A percentile compares a stretch with the other conserved stretches of the same genome.
Conservation (phyloP, 92 coral and sea anemone species). For the Heliopora coerulea region DNA sequence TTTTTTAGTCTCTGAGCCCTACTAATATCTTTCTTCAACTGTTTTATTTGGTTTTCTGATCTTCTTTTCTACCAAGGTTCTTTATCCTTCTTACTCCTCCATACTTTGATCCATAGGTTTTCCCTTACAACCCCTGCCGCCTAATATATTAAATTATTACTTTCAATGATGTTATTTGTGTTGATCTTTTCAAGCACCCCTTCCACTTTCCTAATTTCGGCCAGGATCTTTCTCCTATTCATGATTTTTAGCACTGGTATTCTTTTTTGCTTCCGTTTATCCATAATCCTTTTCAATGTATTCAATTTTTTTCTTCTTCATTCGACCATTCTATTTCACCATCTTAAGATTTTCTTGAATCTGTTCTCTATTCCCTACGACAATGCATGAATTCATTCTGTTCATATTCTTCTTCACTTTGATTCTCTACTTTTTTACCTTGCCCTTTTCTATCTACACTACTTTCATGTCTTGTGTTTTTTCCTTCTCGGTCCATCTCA, state of each 20-base stretch:
- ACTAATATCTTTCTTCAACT: constrained; percentile 25
- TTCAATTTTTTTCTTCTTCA: too few species aligned
- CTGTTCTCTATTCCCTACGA: too few species aligned
- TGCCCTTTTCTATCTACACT: neutral
- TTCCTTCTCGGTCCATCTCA: too few species aligned
- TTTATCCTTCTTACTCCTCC: neutral
- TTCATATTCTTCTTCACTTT: too few species aligned
- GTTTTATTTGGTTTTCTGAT: neutral
- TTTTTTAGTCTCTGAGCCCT: constrained; percentile 30
- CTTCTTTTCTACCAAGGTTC: constrained; percentile 16
- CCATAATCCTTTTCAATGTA: too few species aligned
- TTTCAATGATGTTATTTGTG: constrained; percentile 31
- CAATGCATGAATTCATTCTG: too few species aligned
- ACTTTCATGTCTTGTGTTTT: neutral
- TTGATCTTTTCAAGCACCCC: constrained; percentile 23
- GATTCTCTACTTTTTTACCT: too few species aligned
- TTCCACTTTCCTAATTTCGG: constrained; percentile 26
- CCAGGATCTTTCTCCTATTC: constrained; percentile 20
- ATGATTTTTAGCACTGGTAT: neutral
- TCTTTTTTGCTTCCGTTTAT: neutral
- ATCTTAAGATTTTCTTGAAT: too few species aligned
- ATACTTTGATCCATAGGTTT: neutral
- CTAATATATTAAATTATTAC: constrained; percentile 29
- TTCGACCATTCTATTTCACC: too few species aligned
- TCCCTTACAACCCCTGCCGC: constrained; percentile 22